Percentiles rank a stretch among this genome's conserved stretches.
phyloP scores from a whole-genome alignment of 2,888 invertebrate species.

The Amblyjoppa fuscipennis region DNA sequence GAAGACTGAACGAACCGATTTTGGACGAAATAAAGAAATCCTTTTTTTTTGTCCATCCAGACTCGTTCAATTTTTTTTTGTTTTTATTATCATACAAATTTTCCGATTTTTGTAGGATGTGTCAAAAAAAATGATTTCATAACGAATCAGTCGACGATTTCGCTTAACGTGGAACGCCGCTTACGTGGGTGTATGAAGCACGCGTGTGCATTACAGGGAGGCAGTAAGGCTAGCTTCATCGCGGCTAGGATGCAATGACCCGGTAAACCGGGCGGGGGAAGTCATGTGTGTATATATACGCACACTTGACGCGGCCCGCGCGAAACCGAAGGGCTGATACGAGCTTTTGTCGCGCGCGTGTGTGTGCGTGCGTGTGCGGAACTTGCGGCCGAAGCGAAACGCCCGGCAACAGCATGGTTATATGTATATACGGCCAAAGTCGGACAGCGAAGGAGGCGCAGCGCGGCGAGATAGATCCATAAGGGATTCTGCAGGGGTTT shows the following conservation, averaged over 20 bases:
- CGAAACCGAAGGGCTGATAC: constrained; percentile 1
- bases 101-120: neutral
- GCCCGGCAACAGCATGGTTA: constrained; percentile 9
- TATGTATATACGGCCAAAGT: constrained; percentile 16
- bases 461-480: constrained; percentile 51
- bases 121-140: neutral
- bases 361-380: neutral
- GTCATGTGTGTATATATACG: neutral
- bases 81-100: neutral
- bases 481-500: constrained; percentile 56
- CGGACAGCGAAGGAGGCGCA: constrained; percentile 6
- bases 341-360: neutral
- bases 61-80: no score
- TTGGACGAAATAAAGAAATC: neutral
- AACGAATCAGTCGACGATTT: neutral
- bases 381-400: constrained; percentile 14
- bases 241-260: constrained; percentile 36
- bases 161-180: neutral
- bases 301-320: constrained; percentile 11
- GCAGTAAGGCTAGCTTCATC: neutral
- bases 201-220: neutral
- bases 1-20: neutral
- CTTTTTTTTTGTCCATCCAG: neutral
- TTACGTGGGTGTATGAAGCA: neutral
- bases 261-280: constrained; percentile 13